Base-by-base conservation (phyloP, 2,797 vertebrate species). In the Rhinichthys osculus region DNA sequence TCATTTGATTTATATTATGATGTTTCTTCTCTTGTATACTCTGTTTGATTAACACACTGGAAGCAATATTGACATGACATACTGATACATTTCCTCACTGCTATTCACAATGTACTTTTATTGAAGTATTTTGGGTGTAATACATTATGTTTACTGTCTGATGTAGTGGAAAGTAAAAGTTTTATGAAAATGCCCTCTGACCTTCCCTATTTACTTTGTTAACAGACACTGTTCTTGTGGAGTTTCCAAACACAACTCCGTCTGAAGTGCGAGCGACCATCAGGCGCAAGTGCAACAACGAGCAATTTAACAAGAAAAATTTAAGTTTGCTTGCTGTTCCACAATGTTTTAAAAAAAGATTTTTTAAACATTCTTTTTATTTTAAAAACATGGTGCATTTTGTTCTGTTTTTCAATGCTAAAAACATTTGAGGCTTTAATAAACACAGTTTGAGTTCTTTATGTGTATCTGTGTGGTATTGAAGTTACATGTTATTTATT, bases 51-150 rank as follows among this genome's bases (percentile, higher is more conserved):
- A 30, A 42, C 27, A 30, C 4, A 64, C 9, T 30, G n/a, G 62
- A 64, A 30, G 13, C 64, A 67, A 67, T 19, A 35, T 35, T 35
- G 64, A 67, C 27, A 16, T 66, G 64, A 67, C 64, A 35, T 67
- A 67, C 64, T 67, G 30, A 67, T 67, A 67, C 64, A 35, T 17
- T 67, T 67, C 64, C 64, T 67, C 64, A 67, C 64, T 67, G 30
- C 30, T 67, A 67, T 35, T 33, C 64, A 16, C 33, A 3, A 33
- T 67, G 64, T 16, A 16, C 5, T 35, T 67, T 14, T 67, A 33
- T 67, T 35, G 8, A 27, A 33, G 64, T 35, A 67, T 10, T 44
- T 44, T 44, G 42, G 42, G 66, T 67, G 35, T 67, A 67, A 67
- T 35, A 35, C 66, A 19, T 33, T 16, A 35, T 35, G 27, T 67